These are phyloP conservation scores for Nerophis lumbriciformis DNA, from an alignment of 2,113 vertebrate species.

Conservation along the genomic window DNA sequence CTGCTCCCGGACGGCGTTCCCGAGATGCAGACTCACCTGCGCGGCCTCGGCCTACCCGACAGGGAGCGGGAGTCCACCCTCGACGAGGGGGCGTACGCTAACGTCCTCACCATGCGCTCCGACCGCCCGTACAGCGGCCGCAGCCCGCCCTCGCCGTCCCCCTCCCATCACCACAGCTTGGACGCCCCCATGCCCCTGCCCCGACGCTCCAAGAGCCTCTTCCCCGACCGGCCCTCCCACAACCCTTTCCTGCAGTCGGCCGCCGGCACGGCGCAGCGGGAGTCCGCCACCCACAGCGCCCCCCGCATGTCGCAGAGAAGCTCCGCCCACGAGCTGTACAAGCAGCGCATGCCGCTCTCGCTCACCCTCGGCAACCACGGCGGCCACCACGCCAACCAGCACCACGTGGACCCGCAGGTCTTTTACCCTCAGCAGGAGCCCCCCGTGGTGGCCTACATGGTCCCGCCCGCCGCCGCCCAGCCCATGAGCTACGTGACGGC, in stretches of 20 bases:
- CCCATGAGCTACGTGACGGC: conserved; percentile 84
- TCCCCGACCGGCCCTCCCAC: conserved; percentile 83
- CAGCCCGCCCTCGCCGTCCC: conserved; percentile 64
- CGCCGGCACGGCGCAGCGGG: conserved; percentile 54
- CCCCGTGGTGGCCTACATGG: conserved; percentile 88
- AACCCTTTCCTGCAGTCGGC: conserved; percentile 88
- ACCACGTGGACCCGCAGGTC: conserved; percentile 62
- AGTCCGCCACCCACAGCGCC: conserved; percentile 69
- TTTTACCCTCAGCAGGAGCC: conserved; percentile 82
- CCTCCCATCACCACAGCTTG: conserved; percentile 81
- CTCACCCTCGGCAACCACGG: conserved; percentile 77
- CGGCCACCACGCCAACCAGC: conserved; percentile 70
- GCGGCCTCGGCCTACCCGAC: conserved; percentile 90
- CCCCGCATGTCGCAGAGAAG: conserved; percentile 82
- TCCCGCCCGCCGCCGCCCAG: conserved; percentile 83
- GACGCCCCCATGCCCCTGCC: conserved; percentile 73
- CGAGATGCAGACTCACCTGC: conserved; percentile 67
- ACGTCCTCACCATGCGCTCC: conserved; percentile 84
- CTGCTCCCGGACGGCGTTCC: conserved; percentile 77
- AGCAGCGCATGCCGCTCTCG: conserved; percentile 85
- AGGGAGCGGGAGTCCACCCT: conserved; percentile 69
- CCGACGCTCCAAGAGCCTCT: conserved; percentile 87
- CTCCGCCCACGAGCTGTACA: conserved; percentile 87
- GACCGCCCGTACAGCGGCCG: conserved; percentile 84
- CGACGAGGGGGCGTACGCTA: conserved; percentile 87